Base-by-base conservation (phyloP, 2,888 invertebrate genomes). In the Lamellibrachia satsuma region DNA sequence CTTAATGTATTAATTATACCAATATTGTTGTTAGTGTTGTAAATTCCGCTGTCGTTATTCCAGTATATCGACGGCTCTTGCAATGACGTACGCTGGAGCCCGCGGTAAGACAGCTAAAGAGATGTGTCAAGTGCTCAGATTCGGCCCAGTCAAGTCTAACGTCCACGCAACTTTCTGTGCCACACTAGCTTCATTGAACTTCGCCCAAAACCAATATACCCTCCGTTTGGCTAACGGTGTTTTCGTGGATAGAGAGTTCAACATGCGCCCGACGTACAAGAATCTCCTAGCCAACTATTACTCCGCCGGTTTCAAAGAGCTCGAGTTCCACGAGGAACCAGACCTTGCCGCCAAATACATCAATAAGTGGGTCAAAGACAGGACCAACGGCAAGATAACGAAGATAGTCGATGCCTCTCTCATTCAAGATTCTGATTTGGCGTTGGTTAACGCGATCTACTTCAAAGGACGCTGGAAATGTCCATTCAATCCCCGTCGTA, bases 331-430 rank as follows among this genome's bases (percentile, higher is more conserved):
- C 3, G n/a, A 75, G 3, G 0, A 75, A 3, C 4, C 75, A 75
- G n/a, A 75, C 2, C 22, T 6, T 22, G 1, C 75, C 75, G 75
- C 75, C 6, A 93, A 93, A 52, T 94, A 94, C 91, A 94, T 94
- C 39, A 94, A 94, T 92, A 93, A 94, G 90, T 94, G 94, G 94
- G 93, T 94, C 22, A 93, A 93, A 51, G 94, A 94, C 52, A 92
- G 92, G 91, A 94, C 94, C 7, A 93, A 94, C 39, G 93, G 93
- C 8, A 92, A 92, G 9, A 93, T 94, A 91, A 94, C 94, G 91
- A 93, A 94, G 92, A 93, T 93, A 51, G 39, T 94, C 7, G 75
- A 75, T 0, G 94, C 94, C 4, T 91, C 93, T 92, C 94, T 94
- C 7, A 92, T 93, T 39, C 92, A 94, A 22, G 94, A 94, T 52